A percentile compares a stretch with the other conserved stretches of the same genome.
phyloP scores from a whole-genome alignment of 2,797 vertebrate genomes.

The Miichthys miiuy region DNA sequence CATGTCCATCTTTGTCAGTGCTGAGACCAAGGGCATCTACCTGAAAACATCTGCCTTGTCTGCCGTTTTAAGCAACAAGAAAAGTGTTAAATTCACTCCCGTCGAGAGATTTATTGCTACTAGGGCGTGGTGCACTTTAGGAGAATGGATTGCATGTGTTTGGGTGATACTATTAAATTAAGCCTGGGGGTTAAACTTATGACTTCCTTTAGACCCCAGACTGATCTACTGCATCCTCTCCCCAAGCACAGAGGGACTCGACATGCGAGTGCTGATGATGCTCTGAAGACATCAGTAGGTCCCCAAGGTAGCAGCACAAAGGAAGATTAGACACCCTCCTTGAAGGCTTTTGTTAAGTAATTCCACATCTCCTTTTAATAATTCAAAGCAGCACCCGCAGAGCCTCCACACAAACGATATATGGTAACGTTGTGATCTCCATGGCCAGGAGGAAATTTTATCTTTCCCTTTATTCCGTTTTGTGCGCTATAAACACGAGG shows the following conservation, averaged over 20 bases:
- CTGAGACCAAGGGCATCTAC: neutral
- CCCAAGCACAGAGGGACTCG: conserved; percentile 57
- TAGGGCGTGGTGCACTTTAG: conserved; percentile 46
- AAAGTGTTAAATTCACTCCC: conserved; percentile 32
- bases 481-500: conserved; percentile 57
- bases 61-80: conserved; percentile 32
- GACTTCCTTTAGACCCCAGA: conserved; percentile 63
- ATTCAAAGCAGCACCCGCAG: conserved; percentile 73
- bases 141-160: conserved; percentile 48
- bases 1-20: conserved; percentile 18
- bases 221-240: conserved; percentile 52
- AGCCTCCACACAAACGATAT: conserved; percentile 59
- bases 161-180: conserved; percentile 51
- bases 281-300: conserved; percentile 69
- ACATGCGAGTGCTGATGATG: conserved; percentile 56
- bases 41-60: conserved; percentile 26
- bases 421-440: conserved; percentile 65
- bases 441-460: conserved; percentile 57
- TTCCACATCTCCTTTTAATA: conserved; percentile 82
- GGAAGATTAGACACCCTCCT: conserved; percentile 78
- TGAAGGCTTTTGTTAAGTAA: conserved; percentile 80
- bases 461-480: conserved; percentile 50
- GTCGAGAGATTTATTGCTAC: conserved; percentile 52
- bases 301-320: conserved; percentile 76
- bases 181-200: conserved; percentile 52